These are phyloP conservation scores for Melitaea athalia DNA, from an alignment of 2,888 invertebrate species.

Conservation along the genomic window DNA sequence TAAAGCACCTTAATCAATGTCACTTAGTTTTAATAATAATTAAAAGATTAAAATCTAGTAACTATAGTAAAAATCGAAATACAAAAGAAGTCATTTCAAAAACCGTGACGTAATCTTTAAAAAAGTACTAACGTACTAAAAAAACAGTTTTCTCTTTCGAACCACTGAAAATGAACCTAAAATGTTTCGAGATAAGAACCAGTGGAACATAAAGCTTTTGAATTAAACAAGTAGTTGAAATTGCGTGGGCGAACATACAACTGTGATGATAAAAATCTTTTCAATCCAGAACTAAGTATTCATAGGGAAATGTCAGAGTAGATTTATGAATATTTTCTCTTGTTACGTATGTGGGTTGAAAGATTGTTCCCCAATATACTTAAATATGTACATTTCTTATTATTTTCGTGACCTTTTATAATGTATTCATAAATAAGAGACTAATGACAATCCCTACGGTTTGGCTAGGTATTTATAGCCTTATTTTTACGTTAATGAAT, in stretches of 20 bases:
- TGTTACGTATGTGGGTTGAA: constrained; percentile 60
- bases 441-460: not conserved
- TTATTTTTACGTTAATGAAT: too few species aligned
- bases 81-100: constrained; percentile 15
- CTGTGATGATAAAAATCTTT: constrained; percentile 67
- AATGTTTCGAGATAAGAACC: constrained; percentile 19
- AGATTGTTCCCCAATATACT: constrained; percentile 45
- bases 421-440: too few species aligned
- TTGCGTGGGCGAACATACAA: constrained; percentile 60
- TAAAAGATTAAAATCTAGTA: not conserved
- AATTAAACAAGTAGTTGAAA: constrained; percentile 51
- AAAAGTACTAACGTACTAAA: constrained; percentile 4
- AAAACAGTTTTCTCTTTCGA: constrained; percentile 4
- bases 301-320: constrained; percentile 53
- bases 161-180: constrained; percentile 20
- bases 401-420: too few species aligned
- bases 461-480: too few species aligned
- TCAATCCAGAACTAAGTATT: constrained; percentile 59
- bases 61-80: too few species aligned
- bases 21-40: too few species aligned
- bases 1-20: too few species aligned
- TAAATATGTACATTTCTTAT: not conserved
- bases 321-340: constrained; percentile 68
- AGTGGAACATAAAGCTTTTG: constrained; percentile 18
- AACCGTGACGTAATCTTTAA: constrained; percentile 6